These are phyloP conservation scores for Glossosoma conforme DNA, from an alignment of 1,140 invertebrate species.

Conservation along the genomic window DNA sequence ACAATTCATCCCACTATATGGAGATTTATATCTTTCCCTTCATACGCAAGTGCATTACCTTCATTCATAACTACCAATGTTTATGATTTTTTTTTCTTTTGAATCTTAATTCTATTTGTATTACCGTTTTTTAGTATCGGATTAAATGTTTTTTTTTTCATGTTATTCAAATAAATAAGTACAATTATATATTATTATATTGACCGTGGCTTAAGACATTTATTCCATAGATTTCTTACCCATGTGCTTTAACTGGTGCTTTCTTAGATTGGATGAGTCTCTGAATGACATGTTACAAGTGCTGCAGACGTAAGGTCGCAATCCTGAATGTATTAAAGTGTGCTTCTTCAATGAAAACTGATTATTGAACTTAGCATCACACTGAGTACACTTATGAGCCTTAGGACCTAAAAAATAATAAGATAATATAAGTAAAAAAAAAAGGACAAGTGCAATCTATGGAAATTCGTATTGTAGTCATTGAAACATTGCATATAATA, in stretches of 20 bases:
- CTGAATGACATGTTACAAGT: constrained; percentile 62
- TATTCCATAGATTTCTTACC: constrained; percentile 1
- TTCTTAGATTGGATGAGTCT: constrained; percentile 36
- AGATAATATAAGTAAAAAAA: neutral
- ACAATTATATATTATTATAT: neutral
- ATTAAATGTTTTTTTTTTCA: no score
- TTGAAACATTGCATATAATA: neutral
- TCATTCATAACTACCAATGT: no score
- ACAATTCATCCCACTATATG: no score
- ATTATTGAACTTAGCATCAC: constrained; percentile 18
- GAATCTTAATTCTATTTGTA: no score
- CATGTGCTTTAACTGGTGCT: constrained; percentile 14
- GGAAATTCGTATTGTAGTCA: neutral
- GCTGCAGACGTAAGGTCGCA: constrained; percentile 65
- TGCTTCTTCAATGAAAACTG: constrained; percentile 38
- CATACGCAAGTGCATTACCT: no score
- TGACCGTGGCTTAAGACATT: neutral
- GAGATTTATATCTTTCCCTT: no score
- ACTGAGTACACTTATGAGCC: constrained; percentile 5
- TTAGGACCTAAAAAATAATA: constrained; percentile 10
- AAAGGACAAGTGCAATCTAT: neutral
- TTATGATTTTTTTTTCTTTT: no score
- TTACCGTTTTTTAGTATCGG: no score
- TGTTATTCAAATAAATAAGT: neutral
- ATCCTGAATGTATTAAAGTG: constrained; percentile 54